Evolutionary conservation across 2,797 vertebrate species (phyloP).

Genomic region (Diplodus puntazzo): DNA sequence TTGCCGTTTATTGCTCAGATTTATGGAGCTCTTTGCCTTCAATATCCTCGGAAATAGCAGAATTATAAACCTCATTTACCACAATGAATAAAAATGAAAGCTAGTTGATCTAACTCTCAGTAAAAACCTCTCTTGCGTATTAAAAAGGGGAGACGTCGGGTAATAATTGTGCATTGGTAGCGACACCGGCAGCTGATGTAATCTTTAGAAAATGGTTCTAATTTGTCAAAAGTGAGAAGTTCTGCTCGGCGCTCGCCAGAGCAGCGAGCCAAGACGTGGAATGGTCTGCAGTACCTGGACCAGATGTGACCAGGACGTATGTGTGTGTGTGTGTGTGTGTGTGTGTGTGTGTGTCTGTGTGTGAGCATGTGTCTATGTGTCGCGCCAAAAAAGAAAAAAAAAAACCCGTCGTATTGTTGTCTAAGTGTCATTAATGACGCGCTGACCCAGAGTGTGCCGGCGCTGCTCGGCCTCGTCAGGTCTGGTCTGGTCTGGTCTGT

Average conservation of each 20-base stretch:
- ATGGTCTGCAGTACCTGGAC: constrained; percentile 64
- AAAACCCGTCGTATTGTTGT: constrained; percentile 48
- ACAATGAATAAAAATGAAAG: constrained; percentile 30
- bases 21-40: constrained; percentile 1
- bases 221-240: constrained; percentile 86
- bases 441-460: constrained; percentile 32
- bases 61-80: constrained; percentile 37
- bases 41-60: constrained; percentile 9
- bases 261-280: constrained; percentile 69
- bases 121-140: constrained; percentile 33
- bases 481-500: constrained; percentile 44
- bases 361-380: constrained; percentile 8
- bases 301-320: constrained; percentile 76
- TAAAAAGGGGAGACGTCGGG: constrained; percentile 34
- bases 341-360: constrained; percentile 7
- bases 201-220: constrained; percentile 80
- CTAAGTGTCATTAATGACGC: constrained; percentile 59
- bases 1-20: background rate
- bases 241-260: constrained; percentile 72
- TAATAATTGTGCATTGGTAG: constrained; percentile 67
- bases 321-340: constrained; percentile 20
- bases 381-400: background rate
- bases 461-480: constrained; percentile 41
- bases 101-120: constrained; percentile 24
- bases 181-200: constrained; percentile 77